Evolutionary conservation across 1,140 invertebrate genomes (phyloP), one percentile per base, ranked within the genome.

Genomic region (Antheraea pernyi): DNA sequence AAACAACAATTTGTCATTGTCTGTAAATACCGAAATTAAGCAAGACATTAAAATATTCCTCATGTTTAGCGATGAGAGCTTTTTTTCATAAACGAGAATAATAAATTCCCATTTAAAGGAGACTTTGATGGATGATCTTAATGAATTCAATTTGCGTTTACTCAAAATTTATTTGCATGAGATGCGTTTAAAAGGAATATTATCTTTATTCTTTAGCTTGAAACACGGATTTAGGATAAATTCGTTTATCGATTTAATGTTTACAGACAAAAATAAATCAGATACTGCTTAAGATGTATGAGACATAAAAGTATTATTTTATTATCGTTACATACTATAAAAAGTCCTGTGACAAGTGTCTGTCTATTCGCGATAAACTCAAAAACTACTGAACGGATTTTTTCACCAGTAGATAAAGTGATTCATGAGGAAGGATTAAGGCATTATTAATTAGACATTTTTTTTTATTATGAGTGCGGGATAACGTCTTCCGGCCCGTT

Each of bases 91-190:
- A 73, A 73, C 42, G 69, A 66, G 42, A 73, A 74, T 72, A 74
- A 76, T 71, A 76, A 71, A 75, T 69, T 19, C 19, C 19, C 69
- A 74, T 75, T 71, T 65, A 66, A 65, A 68, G 69, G 19, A 65
- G 69, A 75, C 67, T 73, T 72, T 80, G 78, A 77, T 80, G 78
- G 75, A 80, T 80, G 78, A 68, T 77, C 67, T 71, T 72, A 73
- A 71, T 75, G 70, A 77, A 75, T 77, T 72, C 75, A 77, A 77
- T 80, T 80, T 76, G 37, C 37, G 39, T 65, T 19, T 65, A 64
- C 37, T 42, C 37, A 30, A 61, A 19, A 18, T 39, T 39, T 64
- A 65, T 65, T 65, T 65, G 30, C 60, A 65, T 48, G 39, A 65
- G 18, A 48, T 53, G 46, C 46, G 46, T 53, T 53, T 16, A 53